Conservation (phyloP, 2,797 vertebrate genomes). For the Sebastes glaucus region DNA sequence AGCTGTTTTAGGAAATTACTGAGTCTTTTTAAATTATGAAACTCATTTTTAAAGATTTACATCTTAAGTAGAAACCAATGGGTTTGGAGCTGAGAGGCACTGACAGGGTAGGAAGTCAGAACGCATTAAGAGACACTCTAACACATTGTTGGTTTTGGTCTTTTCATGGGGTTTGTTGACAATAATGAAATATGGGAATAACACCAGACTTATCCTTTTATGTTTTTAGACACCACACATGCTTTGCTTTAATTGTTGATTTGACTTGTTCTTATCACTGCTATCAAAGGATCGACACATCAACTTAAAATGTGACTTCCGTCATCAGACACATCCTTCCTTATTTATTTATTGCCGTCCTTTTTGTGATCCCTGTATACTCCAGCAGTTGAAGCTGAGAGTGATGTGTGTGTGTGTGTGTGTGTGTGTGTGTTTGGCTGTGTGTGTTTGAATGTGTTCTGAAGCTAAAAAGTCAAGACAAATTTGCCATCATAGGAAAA, state of each 20-base stretch:
- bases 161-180: constrained; percentile 25
- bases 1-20: neutral
- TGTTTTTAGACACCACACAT: neutral
- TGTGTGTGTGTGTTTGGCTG: constrained; percentile 29
- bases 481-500: constrained; percentile 32
- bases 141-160: neutral
- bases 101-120: neutral
- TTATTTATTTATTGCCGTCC: constrained; percentile 59
- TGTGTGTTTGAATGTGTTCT: constrained; percentile 45
- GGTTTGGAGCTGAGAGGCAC: neutral
- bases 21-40: neutral
- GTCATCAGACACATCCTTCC: neutral
- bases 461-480: constrained; percentile 19
- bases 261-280: constrained; percentile 39
- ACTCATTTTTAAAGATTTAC: neutral
- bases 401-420: constrained; percentile 31
- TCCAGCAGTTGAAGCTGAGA: constrained; percentile 32
- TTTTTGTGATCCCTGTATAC: constrained; percentile 15
- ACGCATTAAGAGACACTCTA: neutral
- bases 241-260: constrained; percentile 19
- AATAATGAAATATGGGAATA: neutral
- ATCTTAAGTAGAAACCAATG: neutral
- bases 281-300: constrained; percentile 20
- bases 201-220: neutral
- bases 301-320: neutral